Conservation (phyloP, 2,113 vertebrate species). For the Tor tambroides region DNA sequence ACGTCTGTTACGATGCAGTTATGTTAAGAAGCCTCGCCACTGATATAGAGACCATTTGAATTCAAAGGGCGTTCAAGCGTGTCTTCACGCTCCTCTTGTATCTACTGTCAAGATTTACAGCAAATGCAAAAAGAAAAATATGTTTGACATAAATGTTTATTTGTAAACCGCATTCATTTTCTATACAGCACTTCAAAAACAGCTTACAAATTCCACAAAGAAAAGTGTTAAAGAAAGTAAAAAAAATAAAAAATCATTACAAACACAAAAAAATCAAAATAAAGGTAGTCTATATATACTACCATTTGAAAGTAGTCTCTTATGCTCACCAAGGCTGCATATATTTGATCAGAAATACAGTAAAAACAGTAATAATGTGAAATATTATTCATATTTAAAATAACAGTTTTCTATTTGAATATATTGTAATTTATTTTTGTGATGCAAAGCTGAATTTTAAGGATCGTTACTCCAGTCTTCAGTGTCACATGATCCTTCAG, state of each 20-base stretch:
- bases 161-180: background rate
- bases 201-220: background rate
- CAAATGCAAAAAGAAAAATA: background rate
- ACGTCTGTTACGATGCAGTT: background rate
- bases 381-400: background rate
- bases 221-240: background rate
- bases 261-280: background rate
- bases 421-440: background rate
- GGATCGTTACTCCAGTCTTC: background rate
- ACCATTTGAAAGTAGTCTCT: background rate
- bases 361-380: background rate
- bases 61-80: background rate
- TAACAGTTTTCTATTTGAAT: background rate
- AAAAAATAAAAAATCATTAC: too few relatives aligned
- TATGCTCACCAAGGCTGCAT: background rate
- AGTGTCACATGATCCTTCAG: background rate
- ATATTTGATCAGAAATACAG: background rate
- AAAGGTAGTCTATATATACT: background rate
- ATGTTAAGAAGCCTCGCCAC: background rate
- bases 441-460: background rate
- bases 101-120: background rate
- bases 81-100: background rate
- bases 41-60: conserved; percentile 13
- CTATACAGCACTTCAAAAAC: background rate
- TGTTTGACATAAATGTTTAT: background rate